Base-by-base conservation (phyloP, 2,113 vertebrate genomes). In the Mungos mungo region DNA sequence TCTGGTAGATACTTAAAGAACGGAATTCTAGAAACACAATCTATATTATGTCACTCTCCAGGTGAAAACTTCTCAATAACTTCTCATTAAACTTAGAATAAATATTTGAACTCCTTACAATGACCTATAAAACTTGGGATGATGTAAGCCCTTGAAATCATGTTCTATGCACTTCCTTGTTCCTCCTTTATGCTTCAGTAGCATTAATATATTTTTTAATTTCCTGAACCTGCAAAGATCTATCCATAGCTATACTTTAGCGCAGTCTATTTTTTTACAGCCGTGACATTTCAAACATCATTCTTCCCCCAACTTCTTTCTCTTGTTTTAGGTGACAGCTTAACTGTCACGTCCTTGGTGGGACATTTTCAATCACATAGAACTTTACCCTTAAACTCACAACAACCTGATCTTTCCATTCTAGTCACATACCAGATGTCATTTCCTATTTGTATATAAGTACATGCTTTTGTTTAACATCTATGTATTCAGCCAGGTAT, bases 1-100 rank as follows among this genome's bases (percentile, higher is more conserved):
- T 80, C 18, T 54, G 68, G 57, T 3, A 65, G 14, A 77, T 31
- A 9, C 5, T 54, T 50, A 57, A 16, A 92, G 57, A 29, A 4
- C 25, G 50, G 71, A 33, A 21, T 65, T 82, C 47, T 21, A 65
- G 27, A 89, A 77, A 38, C 15, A 47, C n/a, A 84, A 15, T 74
- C 69, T 41, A 13, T 71, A 63, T 77, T 63, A n/a, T 74, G 69
- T 80, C 71, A 63, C 18, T 87, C 23, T 87, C 23, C 57, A 52
- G n/a, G 54, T 71, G 31, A 84, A 68, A 81, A 27, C 60, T 65
- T 60, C 52, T 85, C 23, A 57, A 45, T 27, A 47, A 25, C 54
- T 93, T 93, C 45, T 63, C 41, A 57, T 76, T 98, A 84, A 81
- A 95, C 52, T 13, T 71, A 27, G n/a, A 88, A 25, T 89, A 93